These are phyloP conservation scores for Monomorium pharaonis DNA, from an alignment of 1,140 invertebrate species.

Conservation along the genomic window DNA sequence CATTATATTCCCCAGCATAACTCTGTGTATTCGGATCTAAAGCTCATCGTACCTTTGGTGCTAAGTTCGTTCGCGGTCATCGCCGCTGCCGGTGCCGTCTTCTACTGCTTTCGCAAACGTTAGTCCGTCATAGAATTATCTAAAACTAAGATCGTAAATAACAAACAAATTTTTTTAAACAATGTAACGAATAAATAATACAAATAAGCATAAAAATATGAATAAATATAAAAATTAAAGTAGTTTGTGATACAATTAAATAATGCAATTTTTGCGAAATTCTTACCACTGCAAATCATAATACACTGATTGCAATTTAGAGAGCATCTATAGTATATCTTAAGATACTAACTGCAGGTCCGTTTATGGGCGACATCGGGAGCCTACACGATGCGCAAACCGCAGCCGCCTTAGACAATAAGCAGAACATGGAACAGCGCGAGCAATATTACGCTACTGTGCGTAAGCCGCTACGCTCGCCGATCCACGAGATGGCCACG, in stretches of 20 bases:
- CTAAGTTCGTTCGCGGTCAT: slow-evolving; percentile 83
- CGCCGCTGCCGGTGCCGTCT: slow-evolving; percentile 82
- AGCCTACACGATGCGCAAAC: slow-evolving; percentile 84
- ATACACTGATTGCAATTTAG: too few relatives aligned
- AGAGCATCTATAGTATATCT: neutral
- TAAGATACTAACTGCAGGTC: slow-evolving; percentile 74
- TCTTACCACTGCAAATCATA: too few relatives aligned
- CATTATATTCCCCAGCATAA: slow-evolving; percentile 82
- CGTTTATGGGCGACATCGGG: slow-evolving; percentile 83
- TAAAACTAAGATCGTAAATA: neutral
- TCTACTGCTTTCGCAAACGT: slow-evolving; percentile 85
- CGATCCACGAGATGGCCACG: slow-evolving; percentile 84
- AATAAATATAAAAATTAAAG: neutral
- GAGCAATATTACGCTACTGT: slow-evolving; percentile 87
- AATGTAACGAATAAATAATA: neutral
- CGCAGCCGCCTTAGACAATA: slow-evolving; percentile 85
- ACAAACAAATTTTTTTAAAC: neutral
- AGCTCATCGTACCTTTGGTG: slow-evolving; percentile 82
- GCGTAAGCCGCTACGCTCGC: slow-evolving; percentile 85
- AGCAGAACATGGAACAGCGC: slow-evolving; percentile 86
- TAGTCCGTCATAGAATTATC: slow-evolving; percentile 60
- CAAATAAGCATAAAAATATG: neutral
- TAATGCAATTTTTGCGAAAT: neutral
- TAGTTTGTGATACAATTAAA: neutral
- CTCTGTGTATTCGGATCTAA: slow-evolving; percentile 82